Percentiles rank a stretch among this genome's conserved stretches.
Evolutionary conservation across 2,113 vertebrate genomes (phyloP).

Genomic region (Uria aalge): DNA sequence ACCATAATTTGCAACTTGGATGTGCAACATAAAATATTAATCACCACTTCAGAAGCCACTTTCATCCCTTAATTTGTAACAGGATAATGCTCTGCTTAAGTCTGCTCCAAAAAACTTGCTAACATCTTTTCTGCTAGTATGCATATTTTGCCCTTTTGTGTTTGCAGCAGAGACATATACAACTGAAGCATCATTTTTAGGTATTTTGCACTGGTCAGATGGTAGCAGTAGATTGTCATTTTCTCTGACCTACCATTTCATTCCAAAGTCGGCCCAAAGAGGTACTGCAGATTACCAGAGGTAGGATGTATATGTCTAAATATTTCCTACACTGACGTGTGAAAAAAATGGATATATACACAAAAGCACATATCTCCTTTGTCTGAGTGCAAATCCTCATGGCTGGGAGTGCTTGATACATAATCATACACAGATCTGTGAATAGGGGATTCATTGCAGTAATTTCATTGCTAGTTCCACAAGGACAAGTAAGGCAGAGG

Average conservation of each 20-base stretch:
- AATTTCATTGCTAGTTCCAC: constrained; percentile 12
- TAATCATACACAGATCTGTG: background rate
- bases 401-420: background rate
- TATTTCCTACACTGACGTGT: background rate
- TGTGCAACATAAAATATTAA: constrained; percentile 6
- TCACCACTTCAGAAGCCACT: background rate
- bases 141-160: background rate
- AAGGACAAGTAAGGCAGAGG: background rate
- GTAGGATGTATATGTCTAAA: background rate
- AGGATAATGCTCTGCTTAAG: background rate
- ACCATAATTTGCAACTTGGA: background rate
- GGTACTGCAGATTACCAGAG: background rate
- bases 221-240: background rate
- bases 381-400: background rate
- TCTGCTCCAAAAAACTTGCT: background rate
- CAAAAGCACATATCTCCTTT: background rate
- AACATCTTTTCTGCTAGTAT: background rate
- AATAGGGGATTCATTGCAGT: background rate
- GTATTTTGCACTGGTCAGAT: background rate
- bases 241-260: background rate
- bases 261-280: background rate
- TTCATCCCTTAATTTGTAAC: background rate
- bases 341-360: background rate
- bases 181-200: background rate
- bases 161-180: background rate